phyloP scores from a whole-genome alignment of 2,888 invertebrate species.

The Imbricaverruca yamaguchii region DNA sequence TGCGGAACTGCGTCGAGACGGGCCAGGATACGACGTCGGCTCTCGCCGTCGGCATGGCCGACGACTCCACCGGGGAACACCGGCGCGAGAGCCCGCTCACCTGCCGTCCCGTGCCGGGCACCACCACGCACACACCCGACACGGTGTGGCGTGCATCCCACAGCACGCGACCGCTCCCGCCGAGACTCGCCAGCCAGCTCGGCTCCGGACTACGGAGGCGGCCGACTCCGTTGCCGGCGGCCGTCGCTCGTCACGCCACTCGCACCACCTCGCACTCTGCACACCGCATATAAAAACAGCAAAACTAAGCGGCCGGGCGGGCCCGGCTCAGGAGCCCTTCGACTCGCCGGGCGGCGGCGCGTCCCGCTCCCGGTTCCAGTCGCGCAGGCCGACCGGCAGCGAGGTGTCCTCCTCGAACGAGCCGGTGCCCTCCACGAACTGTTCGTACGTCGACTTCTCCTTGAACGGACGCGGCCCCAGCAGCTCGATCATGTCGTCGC shows the following conservation, averaged over 20 bases:
- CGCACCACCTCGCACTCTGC: background rate
- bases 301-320: background rate
- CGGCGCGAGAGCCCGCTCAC: too few species aligned
- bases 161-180: background rate
- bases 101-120: too few species aligned
- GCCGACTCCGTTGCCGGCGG: background rate
- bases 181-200: background rate
- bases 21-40: background rate
- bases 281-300: background rate
- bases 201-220: background rate
- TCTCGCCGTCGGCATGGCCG: background rate
- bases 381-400: conserved; percentile 87
- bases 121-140: too few species aligned
- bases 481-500: conserved; percentile 96
- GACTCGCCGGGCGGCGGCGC: conserved; percentile 17
- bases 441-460: conserved; percentile 98
- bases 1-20: background rate
- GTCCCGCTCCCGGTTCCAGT: conserved; percentile 65
- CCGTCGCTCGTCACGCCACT: too few species aligned
- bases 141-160: too few species aligned
- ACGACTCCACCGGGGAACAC: too few species aligned
- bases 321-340: background rate
- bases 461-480: conserved; percentile 91
- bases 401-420: conserved; percentile 94
- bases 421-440: conserved; percentile 97